A percentile compares a stretch with the other conserved stretches of the same genome.
Conservation (phyloP, 2,888 invertebrate species). For the Zaprionus bogoriensis region DNA sequence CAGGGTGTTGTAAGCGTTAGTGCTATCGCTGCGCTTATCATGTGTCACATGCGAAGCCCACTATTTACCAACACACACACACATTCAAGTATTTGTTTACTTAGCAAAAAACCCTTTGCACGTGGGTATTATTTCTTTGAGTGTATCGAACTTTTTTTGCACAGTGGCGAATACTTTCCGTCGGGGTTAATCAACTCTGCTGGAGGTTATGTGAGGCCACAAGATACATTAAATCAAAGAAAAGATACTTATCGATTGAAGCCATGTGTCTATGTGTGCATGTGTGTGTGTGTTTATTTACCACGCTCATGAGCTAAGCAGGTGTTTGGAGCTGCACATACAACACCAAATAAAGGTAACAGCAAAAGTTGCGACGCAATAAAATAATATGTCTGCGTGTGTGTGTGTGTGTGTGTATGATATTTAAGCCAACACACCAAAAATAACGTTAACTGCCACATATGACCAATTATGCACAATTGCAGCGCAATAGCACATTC, state of each 20-base stretch:
- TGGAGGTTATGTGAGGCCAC: not conserved
- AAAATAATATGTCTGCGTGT: conserved; percentile 16
- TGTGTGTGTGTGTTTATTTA: conserved; percentile 3
- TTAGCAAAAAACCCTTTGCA: not conserved
- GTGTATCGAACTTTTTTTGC: too few species aligned
- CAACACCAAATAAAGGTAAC: conserved; percentile 26
- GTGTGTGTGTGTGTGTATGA: not conserved
- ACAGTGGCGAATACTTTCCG: not conserved
- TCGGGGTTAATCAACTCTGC: conserved; percentile 2
- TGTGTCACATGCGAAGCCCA: conserved; percentile 24
- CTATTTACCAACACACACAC: not conserved
- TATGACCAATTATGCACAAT: conserved; percentile 45
- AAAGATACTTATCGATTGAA: too few species aligned
- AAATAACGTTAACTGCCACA: conserved; percentile 18
- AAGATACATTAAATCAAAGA: not conserved
- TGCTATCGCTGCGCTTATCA: conserved; percentile 13
- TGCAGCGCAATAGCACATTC: conserved; percentile 16
- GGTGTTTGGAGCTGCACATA: conserved; percentile 25
- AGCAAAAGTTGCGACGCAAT: conserved; percentile 54
- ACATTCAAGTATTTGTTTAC: conserved; percentile 19
- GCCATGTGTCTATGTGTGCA: too few species aligned
- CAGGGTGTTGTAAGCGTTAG: conserved; percentile 32
- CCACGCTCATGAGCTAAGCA: conserved; percentile 19
- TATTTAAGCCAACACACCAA: conserved; percentile 23
- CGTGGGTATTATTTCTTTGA: conserved; percentile 1